Evolutionary conservation across 2,113 vertebrate species (phyloP).

Genomic region (Chaetops frenatus): DNA sequence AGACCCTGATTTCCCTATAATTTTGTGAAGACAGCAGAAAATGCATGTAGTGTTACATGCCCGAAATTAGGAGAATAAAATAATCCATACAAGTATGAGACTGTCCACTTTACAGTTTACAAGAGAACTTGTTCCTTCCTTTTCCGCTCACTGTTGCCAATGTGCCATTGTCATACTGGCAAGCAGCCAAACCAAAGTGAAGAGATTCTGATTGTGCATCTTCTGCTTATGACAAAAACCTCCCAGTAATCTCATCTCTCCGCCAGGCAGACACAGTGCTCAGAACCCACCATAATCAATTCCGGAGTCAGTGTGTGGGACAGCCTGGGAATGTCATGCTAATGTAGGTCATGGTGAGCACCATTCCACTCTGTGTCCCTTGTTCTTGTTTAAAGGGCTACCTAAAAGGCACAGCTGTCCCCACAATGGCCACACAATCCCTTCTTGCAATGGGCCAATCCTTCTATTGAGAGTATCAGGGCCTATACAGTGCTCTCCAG

Average conservation of each 20-base stretch:
- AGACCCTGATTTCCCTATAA: neutral
- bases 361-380: neutral
- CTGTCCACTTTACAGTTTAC: neutral
- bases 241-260: neutral
- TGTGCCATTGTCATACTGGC: neutral
- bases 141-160: neutral
- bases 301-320: neutral
- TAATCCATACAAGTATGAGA: neutral
- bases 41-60: neutral
- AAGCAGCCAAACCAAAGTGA: neutral
- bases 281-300: neutral
- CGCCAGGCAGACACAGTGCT: neutral
- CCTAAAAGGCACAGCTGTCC: neutral
- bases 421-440: neutral
- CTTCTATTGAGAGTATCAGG: neutral
- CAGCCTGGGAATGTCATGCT: neutral
- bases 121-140: neutral
- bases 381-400: neutral
- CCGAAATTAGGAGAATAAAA: neutral
- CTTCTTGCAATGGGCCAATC: neutral
- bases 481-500: neutral
- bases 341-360: neutral
- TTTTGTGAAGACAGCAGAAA: neutral
- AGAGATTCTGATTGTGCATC: neutral
- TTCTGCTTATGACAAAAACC: neutral